Conservation (phyloP, 2,113 vertebrate species). For the Pavo muticus region DNA sequence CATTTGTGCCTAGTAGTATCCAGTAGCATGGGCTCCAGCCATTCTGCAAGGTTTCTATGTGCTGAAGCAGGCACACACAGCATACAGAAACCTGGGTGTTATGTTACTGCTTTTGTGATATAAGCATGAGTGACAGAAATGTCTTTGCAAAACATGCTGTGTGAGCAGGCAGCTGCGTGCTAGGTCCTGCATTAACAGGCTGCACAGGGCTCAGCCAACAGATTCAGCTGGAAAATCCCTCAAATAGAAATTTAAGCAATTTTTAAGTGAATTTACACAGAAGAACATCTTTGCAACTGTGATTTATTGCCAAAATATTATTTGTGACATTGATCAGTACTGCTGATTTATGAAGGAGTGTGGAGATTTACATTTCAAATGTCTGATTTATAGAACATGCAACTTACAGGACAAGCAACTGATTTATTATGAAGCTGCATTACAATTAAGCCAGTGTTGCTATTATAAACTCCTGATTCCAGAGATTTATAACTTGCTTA, state of each 20-base stretch:
- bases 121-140: rapidly evolving
- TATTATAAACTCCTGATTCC: constrained; percentile 29
- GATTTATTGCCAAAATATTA: constrained; percentile 51
- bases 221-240: not conserved
- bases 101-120: not conserved
- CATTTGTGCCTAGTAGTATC: rapidly evolving
- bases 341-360: constrained; percentile 39
- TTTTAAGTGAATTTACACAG: not conserved
- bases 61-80: rapidly evolving
- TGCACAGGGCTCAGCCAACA: not conserved
- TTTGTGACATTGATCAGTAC: constrained; percentile 12
- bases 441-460: not conserved
- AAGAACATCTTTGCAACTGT: not conserved
- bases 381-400: constrained; percentile 41
- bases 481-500: constrained; percentile 9
- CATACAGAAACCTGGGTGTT: not conserved
- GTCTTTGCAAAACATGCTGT: rapidly evolving
- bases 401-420: not conserved
- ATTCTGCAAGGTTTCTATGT: not conserved
- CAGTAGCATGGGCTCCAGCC: not conserved
- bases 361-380: constrained; percentile 30
- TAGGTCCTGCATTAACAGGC: not conserved
- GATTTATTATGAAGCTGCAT: constrained; percentile 42
- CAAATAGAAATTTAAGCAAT: not conserved
- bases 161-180: not conserved